These are phyloP conservation scores for Platyscapa corneri DNA, from an alignment of 1,140 invertebrate species.

Conservation along the genomic window DNA sequence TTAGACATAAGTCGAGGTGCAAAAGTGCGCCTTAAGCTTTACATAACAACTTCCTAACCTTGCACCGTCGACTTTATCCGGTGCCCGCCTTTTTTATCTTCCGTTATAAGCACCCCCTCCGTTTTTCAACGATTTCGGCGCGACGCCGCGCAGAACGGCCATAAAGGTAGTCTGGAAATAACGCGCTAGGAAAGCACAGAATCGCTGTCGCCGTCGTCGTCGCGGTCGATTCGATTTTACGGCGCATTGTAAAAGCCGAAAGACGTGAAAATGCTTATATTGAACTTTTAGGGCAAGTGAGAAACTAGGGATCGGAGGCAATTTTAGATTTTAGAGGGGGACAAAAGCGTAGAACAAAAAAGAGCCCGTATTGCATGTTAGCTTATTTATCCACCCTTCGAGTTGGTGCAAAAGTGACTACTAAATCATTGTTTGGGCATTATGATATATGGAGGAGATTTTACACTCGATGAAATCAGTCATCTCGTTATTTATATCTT, in stretches of 20 bases:
- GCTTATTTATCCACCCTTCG: constrained; percentile 52
- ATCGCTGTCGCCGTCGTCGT: not conserved
- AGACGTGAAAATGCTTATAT: constrained; percentile 44
- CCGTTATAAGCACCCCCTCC: constrained; percentile 11
- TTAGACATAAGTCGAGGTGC: not conserved
- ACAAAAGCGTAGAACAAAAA: constrained; percentile 23
- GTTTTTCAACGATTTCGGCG: constrained; percentile 31
- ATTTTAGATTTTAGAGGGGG: constrained; percentile 5
- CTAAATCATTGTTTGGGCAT: constrained; percentile 16
- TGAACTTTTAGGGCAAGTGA: not conserved
- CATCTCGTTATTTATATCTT: not conserved
- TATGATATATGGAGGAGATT: constrained; percentile 10
- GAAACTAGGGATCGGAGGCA: not conserved
- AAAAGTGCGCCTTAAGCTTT: not conserved
- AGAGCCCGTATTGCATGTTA: not conserved
- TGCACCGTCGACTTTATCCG: not conserved
- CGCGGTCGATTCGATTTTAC: constrained; percentile 45
- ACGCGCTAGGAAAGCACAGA: not conserved
- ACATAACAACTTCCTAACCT: constrained; percentile 8
- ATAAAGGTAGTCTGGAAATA: constrained; percentile 18
- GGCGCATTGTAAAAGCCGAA: constrained; percentile 42
- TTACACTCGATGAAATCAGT: constrained; percentile 19
- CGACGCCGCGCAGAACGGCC: not conserved
- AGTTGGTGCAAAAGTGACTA: constrained; percentile 16
- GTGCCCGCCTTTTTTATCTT: not conserved